These are phyloP conservation scores for Panthera uncia DNA, from an alignment of 2,113 vertebrate genomes.

Conservation along the genomic window DNA sequence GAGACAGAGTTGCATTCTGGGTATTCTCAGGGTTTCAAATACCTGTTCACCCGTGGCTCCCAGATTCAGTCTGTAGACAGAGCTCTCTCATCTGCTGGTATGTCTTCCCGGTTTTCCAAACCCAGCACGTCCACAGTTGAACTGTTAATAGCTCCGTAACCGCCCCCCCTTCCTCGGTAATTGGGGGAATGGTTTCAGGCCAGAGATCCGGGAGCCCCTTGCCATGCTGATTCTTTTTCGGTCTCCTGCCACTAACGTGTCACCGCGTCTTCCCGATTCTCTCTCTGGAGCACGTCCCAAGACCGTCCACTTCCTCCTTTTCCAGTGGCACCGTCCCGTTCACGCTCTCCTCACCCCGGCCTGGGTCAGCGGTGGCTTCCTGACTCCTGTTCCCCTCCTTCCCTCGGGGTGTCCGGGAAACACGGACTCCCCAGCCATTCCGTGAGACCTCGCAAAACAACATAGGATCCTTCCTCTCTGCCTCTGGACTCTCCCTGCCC, in stretches of 20 bases:
- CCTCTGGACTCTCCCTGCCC: neutral
- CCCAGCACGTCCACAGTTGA: neutral
- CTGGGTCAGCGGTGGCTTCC: neutral
- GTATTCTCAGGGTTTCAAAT: neutral
- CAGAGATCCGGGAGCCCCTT: neutral
- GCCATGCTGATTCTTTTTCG: neutral
- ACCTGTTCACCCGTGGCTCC: neutral
- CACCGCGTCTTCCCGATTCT: neutral
- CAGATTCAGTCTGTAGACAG: neutral
- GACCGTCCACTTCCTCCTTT: neutral
- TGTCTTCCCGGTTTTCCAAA: rapidly evolving
- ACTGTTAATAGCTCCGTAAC: rapidly evolving
- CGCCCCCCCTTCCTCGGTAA: too few relatives aligned
- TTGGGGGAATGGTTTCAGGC: rapidly evolving
- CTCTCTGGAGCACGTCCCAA: neutral
- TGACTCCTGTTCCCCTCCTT: neutral
- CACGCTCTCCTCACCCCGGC: too few relatives aligned
- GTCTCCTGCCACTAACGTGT: neutral
- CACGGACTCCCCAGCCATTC: neutral
- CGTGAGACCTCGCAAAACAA: neutral
- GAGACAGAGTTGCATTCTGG: neutral
- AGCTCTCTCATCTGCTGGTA: neutral
- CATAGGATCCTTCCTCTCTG: neutral
- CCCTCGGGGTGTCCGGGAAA: neutral
- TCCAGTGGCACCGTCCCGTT: too few relatives aligned